Conservation (phyloP, 30 jellyfish, hydroid and myxozoan genomes). For the Aurelia sp. region DNA sequence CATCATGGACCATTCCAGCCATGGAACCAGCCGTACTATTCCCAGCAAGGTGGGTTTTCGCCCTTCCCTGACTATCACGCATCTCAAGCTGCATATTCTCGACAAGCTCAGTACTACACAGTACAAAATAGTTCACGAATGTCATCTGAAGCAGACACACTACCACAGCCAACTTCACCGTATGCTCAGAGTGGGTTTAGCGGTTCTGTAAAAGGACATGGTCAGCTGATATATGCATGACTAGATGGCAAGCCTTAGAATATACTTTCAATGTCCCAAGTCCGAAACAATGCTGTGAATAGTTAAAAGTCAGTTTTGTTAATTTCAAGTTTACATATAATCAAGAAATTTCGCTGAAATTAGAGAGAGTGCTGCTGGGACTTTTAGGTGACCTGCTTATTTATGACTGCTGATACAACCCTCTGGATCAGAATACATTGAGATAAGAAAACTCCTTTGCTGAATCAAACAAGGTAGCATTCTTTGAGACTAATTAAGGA, state of each 20-base stretch:
- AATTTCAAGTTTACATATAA: neutral
- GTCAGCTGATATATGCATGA: slow-evolving; percentile 81
- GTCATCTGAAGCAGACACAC: slow-evolving; percentile 63
- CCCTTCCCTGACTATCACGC: slow-evolving; percentile 94
- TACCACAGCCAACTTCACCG: slow-evolving; percentile 75
- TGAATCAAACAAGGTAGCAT: no score
- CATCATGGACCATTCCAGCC: slow-evolving; percentile 97
- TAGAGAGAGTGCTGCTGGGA: neutral
- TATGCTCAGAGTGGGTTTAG: slow-evolving; percentile 77
- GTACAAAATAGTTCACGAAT: slow-evolving; percentile 70
- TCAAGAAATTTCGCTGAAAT: neutral
- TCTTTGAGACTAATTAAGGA: no score
- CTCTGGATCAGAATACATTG: no score
- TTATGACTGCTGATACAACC: neutral
- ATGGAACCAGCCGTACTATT: slow-evolving; percentile 91
- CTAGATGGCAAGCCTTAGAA: slow-evolving; percentile 40
- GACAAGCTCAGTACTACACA: slow-evolving; percentile 59
- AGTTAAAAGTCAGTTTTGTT: neutral
- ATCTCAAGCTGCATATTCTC: slow-evolving; percentile 63
- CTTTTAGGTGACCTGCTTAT: neutral
- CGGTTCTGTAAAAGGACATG: slow-evolving; percentile 80
- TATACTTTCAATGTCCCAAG: neutral
- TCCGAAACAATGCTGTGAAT: slow-evolving; percentile 16
- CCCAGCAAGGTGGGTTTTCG: slow-evolving; percentile 84
- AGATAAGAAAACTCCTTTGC: no score